Base-by-base conservation (phyloP, 2,888 invertebrate species). In the Tachystola acroxantha region DNA sequence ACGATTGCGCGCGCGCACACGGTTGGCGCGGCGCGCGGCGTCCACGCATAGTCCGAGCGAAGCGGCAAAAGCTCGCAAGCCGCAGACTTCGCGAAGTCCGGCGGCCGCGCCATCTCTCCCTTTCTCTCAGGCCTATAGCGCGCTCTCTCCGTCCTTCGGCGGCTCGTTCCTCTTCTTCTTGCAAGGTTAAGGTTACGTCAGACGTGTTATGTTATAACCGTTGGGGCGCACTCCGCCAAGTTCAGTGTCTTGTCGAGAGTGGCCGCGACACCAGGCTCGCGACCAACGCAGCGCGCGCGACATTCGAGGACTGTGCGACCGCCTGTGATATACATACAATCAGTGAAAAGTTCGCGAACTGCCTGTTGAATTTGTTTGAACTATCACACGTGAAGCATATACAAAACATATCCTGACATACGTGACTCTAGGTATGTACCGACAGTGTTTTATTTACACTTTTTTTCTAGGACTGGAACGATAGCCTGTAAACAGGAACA, bases 181-280 rank as follows among this genome's bases (percentile, higher is more conserved):
- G 86, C 86, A 86, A 86, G 86, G 86, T 86, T 86, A 86, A 86
- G 86, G 86, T 86, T 86, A 86, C 86, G 86, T 86, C 86, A 86
- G 86, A 84, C 82, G 76, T 86, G 86, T 86, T 86, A 86, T 85
- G 86, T 86, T 86, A 86, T 86, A 86, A 86, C 86, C 85, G 86
- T 84, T 82, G 86, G 79, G 84, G 78, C 82, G 79, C 81, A 74
- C 79, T 75, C 68, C 66, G 65, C 73, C 86, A 84, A 86, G 86
- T 86, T 86, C 86, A 86, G 86, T 86, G 86, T 86, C 85, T 84
- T 80, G 84, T 75, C 64, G 84, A 78, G 80, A 76, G 82, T 79
- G 81, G 85, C 80, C 82, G 81, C 84, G 85, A 78, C 76, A 82
- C 78, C 69, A 71, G 66, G 72, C 67, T 69, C 75, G 78, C 65